Percentiles rank a stretch among this genome's conserved stretches.
Conservation (phyloP, 2,797 vertebrate genomes). For the Dryobates pubescens region DNA sequence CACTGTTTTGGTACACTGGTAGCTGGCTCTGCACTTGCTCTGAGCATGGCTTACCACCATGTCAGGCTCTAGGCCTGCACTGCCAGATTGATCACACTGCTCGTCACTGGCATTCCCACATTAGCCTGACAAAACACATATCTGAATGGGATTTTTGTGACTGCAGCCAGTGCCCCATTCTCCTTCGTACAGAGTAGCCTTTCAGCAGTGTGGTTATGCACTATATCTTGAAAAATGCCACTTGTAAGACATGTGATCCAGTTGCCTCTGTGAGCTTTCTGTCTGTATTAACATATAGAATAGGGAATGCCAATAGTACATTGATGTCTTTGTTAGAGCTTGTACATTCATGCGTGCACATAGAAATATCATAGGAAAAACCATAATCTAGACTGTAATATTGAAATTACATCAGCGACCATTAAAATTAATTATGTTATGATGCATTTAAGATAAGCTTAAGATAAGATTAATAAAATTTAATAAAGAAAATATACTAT, state of each 20-base stretch:
- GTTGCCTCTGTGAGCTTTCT: background rate
- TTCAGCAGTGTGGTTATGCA: background rate
- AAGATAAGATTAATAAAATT: background rate
- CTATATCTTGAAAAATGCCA: background rate
- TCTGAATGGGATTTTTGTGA: background rate
- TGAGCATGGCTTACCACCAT: too few species aligned
- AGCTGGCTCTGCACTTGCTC: too few species aligned
- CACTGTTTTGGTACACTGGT: too few species aligned
- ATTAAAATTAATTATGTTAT: background rate
- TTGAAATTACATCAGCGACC: background rate
- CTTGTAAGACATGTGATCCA: background rate
- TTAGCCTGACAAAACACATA: accelerated
- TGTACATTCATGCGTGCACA: background rate
- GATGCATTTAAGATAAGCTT: background rate
- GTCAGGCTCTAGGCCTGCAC: too few species aligned
- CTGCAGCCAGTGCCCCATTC: background rate
- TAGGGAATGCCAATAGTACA: background rate
- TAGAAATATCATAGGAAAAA: background rate
- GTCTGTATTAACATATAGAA: background rate
- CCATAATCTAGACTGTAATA: background rate
- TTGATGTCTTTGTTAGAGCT: background rate
- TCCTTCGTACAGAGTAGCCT: background rate
- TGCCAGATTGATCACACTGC: too few species aligned
- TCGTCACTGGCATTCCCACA: too few species aligned
- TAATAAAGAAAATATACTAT: background rate